A percentile compares a stretch with the other conserved stretches of the same genome.
These are phyloP conservation scores for Myripristis murdjan DNA, from an alignment of 2,797 vertebrate genomes.

Conservation along the genomic window DNA sequence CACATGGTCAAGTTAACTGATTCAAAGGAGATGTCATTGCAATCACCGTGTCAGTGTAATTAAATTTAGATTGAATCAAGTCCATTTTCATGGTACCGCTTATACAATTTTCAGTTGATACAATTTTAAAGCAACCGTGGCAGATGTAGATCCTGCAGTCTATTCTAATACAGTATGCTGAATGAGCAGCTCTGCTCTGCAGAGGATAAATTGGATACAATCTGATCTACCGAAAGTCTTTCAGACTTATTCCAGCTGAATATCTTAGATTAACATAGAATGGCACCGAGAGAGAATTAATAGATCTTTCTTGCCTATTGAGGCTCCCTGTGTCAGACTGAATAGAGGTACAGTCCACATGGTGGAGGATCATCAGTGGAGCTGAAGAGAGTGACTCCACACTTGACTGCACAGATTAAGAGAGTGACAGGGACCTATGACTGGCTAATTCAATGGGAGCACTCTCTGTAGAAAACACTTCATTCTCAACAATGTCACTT, in stretches of 20 bases:
- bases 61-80: constrained; percentile 77
- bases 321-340: constrained; percentile 71
- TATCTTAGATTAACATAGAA: constrained; percentile 79
- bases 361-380: constrained; percentile 76
- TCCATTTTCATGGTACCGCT: constrained; percentile 71
- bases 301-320: constrained; percentile 71
- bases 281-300: constrained; percentile 70
- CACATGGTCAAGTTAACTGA: constrained; percentile 71
- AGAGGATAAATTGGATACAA: constrained; percentile 77
- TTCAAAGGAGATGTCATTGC: constrained; percentile 74
- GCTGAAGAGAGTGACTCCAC: constrained; percentile 79
- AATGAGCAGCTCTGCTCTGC: constrained; percentile 71
- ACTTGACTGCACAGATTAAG: constrained; percentile 83
- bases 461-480: constrained; percentile 75
- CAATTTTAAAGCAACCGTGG: constrained; percentile 68
- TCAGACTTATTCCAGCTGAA: constrained; percentile 73
- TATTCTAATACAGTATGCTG: constrained; percentile 67
- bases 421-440: constrained; percentile 82
- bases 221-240: constrained; percentile 69
- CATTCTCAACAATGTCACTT: constrained; percentile 73
- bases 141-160: constrained; percentile 72
- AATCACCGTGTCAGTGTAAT: constrained; percentile 75
- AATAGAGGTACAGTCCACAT: constrained; percentile 71
- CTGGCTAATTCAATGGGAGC: constrained; percentile 82
- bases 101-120: constrained; percentile 71